Base-by-base conservation (phyloP, 2,797 vertebrate species). In the Tarsius wallacei region DNA sequence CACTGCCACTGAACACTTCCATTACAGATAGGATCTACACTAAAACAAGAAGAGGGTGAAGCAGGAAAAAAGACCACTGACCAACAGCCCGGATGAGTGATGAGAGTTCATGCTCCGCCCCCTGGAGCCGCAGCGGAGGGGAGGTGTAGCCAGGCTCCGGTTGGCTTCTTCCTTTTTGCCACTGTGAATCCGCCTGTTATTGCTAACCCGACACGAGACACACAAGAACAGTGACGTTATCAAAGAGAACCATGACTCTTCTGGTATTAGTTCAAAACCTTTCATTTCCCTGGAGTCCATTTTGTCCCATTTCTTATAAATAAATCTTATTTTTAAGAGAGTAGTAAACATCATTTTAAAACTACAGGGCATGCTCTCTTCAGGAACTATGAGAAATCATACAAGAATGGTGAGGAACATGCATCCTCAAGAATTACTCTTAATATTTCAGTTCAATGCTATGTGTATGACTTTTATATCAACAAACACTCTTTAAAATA, bases 71-170 rank as follows among this genome's bases (percentile, higher is more conserved):
- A 10, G 0, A 14, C 11, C 87, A 98, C 98, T 97, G 26, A 99
- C 98, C 98, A 17, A 19, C 0, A 36, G 73, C 26, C 90, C 94
- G 2, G 98, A 97, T 0, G 98, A 98, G 78, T 93, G 97, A n/a
- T 86, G 97, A 0, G 98, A 98, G 97, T 98, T 98, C 0, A 98
- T 98, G 97, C 99, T 99, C 24, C 99, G 99, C 93, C 98, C 99
- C 94, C 99, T 99, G 74, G 99, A 99, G 63, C 99, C 99, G 98
- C 99, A 99, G 64, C 98, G 99, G 97, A 99, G 99, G 57, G 99
- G 99, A 14, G 99, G 99, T 76, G 99, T 99, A 47, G 99, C 98
- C 86, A 98, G 98, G 96, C 99, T 99, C 42, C 87, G 98, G 71
- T 96, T 99, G 97, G 98, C 63, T 84, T 99, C 99, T 66, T 99